Base-by-base conservation (phyloP, 2,797 vertebrate genomes). In the Selene dorsalis region DNA sequence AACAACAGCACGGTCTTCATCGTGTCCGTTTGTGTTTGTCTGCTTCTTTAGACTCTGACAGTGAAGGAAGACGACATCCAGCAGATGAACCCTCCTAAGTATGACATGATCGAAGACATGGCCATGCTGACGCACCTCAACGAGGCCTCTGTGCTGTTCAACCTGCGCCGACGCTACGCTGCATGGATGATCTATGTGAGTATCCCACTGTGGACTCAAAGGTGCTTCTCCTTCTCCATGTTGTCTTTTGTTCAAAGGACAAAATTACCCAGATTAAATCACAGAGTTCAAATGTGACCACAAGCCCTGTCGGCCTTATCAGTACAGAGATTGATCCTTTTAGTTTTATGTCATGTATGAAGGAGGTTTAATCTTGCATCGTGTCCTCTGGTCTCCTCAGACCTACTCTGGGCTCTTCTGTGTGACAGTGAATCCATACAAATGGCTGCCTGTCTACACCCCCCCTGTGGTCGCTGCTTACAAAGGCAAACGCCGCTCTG, bases 321-420 rank as follows among this genome's bases (percentile, higher is more conserved):
- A 50, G 66, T 10, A 30, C 17, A 63, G 52, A 35, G 70, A 26
- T 14, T 41, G 10, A 18, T 24, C 24, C 18, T 56, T 48, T 18
- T 58, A 39, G 57, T 67, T 55, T 47, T 3, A 28, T 14, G 41
- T 50, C 65, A 38, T 39, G 41, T 18, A 22, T 62, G 14, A 30
- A 0, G n/a, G 47, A 43, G 20, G 20, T n/a, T 69, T 69, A 17
- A 58, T 41, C 18, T 22, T 11, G 38, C 43, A 22, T 9, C 24
- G 3, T 50, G 66, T 69, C 48, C 24, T 64, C 13, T 28, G 77
- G 28, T 81, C 52, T 77, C 55, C 84, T 81, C 62, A 98, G 97
- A 99, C 97, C 18, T 98, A 98, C 88, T 98, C 97, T 0, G 96
- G 97, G 32, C 94, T 97, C 81, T 98, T 98, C 95, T 97, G 97